phyloP scores from a whole-genome alignment of 2,113 vertebrate species.

The Canis aureus region DNA sequence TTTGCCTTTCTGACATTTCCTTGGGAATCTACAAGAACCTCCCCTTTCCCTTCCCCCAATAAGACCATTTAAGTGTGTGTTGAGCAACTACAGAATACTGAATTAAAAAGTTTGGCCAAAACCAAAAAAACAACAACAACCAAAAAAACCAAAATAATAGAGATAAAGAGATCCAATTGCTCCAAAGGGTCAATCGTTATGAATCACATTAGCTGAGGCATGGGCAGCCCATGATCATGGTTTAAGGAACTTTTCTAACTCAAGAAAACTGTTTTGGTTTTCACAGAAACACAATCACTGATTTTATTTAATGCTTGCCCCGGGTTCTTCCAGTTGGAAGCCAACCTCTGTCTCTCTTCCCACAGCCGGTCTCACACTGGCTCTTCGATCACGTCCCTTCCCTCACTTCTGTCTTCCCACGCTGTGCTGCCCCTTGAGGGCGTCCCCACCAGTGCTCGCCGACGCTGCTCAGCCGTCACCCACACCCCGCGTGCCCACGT shows the following conservation, averaged over 20 bases:
- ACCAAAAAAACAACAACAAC: no score
- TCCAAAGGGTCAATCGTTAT: not conserved
- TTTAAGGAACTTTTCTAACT: not conserved
- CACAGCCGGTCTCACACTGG: not conserved
- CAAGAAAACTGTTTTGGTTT: not conserved
- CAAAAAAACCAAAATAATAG: not conserved
- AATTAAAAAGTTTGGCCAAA: no score
- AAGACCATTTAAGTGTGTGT: no score
- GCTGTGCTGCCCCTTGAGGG: accelerated
- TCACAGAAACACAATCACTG: not conserved
- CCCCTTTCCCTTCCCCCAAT: no score
- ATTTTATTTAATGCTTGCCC: not conserved
- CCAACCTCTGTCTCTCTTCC: not conserved
- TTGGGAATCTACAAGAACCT: no score
- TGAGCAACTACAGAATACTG: no score
- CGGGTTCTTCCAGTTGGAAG: not conserved
- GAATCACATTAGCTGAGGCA: not conserved
- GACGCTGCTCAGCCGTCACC: not conserved
- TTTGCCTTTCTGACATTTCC: no score
- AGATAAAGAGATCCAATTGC: not conserved
- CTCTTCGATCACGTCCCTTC: not conserved
- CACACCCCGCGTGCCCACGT: not conserved
- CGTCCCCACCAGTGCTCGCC: not conserved
- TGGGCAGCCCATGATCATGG: not conserved
- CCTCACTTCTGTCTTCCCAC: accelerated